These are phyloP conservation scores for Pangasius krempfi DNA, from an alignment of 2,797 vertebrate species.

Conservation along the genomic window DNA sequence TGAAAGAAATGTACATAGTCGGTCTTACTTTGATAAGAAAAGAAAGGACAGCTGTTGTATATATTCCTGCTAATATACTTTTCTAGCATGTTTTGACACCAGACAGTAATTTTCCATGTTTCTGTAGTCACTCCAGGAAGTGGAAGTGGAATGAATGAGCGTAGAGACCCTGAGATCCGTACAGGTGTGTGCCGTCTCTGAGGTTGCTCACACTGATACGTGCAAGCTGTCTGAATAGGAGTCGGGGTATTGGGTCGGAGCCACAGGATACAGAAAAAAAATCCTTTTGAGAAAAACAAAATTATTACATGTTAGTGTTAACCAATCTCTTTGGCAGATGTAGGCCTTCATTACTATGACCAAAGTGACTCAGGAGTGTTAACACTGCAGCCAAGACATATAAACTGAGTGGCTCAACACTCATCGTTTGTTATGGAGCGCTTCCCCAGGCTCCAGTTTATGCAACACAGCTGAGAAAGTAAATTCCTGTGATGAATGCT, in stretches of 20 bases:
- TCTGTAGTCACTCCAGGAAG: slow-evolving; percentile 29
- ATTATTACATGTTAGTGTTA: slow-evolving; percentile 70
- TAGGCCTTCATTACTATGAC: slow-evolving; percentile 65
- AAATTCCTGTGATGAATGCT: slow-evolving; percentile 41
- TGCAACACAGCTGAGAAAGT: slow-evolving; percentile 44
- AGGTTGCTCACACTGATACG: slow-evolving; percentile 43
- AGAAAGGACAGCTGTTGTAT: slow-evolving; percentile 36
- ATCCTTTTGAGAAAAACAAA: slow-evolving; percentile 65
- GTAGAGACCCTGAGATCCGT: neutral
- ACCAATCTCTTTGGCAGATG: slow-evolving; percentile 64
- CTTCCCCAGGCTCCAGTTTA: slow-evolving; percentile 45
- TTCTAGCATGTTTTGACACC: slow-evolving; percentile 47
- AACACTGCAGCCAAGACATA: slow-evolving; percentile 61
- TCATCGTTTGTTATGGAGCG: slow-evolving; percentile 59
- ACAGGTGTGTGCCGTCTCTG: slow-evolving; percentile 43
- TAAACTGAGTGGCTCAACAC: slow-evolving; percentile 60
- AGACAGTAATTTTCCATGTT: slow-evolving; percentile 38
- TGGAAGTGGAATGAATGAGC: slow-evolving; percentile 31
- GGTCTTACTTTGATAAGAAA: slow-evolving; percentile 21
- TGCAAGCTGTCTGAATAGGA: slow-evolving; percentile 51
- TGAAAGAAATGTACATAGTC: neutral
- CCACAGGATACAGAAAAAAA: slow-evolving; percentile 55
- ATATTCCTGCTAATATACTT: slow-evolving; percentile 34
- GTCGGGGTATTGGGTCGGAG: slow-evolving; percentile 57
- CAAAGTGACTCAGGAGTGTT: slow-evolving; percentile 60